Evolutionary conservation across 2,888 invertebrate genomes (phyloP).

Genomic region (Nipponacmea schrenckii): DNA sequence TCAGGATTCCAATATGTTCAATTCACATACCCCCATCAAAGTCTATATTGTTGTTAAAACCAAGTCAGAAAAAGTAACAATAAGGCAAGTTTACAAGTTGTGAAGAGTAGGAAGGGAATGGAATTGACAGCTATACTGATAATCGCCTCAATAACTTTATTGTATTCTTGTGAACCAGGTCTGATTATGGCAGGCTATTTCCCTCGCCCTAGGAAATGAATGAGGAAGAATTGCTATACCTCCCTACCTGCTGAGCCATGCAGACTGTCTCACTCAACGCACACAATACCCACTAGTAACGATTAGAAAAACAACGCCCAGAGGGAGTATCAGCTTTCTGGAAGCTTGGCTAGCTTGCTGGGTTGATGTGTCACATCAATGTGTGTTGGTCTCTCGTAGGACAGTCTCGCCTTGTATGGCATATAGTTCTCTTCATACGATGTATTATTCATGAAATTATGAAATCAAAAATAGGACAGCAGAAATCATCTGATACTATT

Average conservation of each 20-base stretch:
- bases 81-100: not conserved
- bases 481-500: too few relatives aligned
- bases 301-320: conserved; percentile 16
- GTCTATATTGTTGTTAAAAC: conserved; percentile 18
- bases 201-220: conserved; percentile 12
- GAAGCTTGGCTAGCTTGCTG: conserved; percentile 13
- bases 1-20: too few relatives aligned
- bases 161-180: conserved; percentile 6
- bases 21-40: too few relatives aligned
- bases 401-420: not conserved
- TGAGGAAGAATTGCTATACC: conserved; percentile 16
- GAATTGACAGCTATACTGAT: not conserved
- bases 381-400: conserved; percentile 16
- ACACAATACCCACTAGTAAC: conserved; percentile 25
- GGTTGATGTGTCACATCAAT: conserved; percentile 17
- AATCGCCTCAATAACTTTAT: conserved; percentile 2
- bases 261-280: conserved; percentile 24
- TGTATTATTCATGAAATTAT: conserved; percentile 29
- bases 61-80: conserved; percentile 21
- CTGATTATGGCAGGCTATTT: conserved; percentile 11
- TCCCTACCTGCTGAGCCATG: conserved; percentile 13
- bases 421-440: conserved; percentile 11
- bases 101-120: not conserved
- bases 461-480: conserved; percentile 22
- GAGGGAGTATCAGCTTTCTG: conserved; percentile 24